Percentiles rank a stretch among this genome's conserved stretches.
Evolutionary conservation across 2,888 invertebrate species (phyloP).

Genomic region (Acanthoscelides obtectus): DNA sequence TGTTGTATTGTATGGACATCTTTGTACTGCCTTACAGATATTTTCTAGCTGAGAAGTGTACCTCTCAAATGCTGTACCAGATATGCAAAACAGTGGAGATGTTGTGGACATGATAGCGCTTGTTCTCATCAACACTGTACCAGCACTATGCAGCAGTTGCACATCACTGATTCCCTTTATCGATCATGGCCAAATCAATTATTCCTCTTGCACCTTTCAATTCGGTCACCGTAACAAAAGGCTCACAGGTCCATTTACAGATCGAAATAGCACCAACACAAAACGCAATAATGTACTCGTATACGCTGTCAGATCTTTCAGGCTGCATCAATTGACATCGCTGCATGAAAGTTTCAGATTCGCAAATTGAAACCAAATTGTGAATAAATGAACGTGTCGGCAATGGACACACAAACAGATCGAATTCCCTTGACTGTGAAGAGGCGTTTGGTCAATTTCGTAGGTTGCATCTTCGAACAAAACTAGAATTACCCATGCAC

Average conservation of each 20-base stretch:
- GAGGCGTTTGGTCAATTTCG: neutral
- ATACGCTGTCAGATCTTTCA: neutral
- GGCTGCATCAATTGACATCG: neutral
- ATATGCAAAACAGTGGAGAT: too few relatives aligned
- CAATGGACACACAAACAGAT: neutral
- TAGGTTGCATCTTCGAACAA: neutral
- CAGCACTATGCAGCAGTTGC: too few relatives aligned
- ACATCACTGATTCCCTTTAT: neutral
- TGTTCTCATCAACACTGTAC: too few relatives aligned
- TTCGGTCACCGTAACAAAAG: neutral
- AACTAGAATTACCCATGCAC: too few relatives aligned
- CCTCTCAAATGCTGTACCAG: too few relatives aligned
- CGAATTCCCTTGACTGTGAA: neutral
- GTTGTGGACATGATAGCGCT: too few relatives aligned
- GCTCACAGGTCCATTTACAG: neutral
- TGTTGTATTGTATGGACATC: too few relatives aligned
- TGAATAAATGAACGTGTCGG: neutral
- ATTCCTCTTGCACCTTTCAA: neutral
- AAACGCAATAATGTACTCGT: neutral
- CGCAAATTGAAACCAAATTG: neutral
- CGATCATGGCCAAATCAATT: neutral
- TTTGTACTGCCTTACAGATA: too few relatives aligned
- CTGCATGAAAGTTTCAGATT: neutral
- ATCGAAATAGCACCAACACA: neutral
- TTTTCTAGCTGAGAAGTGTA: too few relatives aligned